Evolutionary conservation across 2,113 vertebrate species (phyloP).

Genomic region (Rafetus swinhoei): DNA sequence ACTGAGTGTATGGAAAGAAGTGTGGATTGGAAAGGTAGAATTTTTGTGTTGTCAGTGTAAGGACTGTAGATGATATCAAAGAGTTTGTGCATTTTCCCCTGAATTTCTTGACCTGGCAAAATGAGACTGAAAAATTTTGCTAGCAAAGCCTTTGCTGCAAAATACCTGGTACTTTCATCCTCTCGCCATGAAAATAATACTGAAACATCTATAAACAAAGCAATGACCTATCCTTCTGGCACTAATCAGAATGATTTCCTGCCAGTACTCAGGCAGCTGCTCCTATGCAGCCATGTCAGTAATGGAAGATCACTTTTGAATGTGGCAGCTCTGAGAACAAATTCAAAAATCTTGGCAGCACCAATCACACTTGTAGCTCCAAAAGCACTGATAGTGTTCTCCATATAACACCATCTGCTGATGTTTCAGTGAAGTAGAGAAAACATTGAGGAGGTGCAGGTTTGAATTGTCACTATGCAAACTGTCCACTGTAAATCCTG

Average conservation of each 20-base stretch:
- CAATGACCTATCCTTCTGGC: not conserved
- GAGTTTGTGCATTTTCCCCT: not conserved
- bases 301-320: not conserved
- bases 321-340: not conserved
- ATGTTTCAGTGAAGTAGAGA: not conserved
- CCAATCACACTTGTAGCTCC: not conserved
- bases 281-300: not conserved
- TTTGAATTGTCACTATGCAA: not conserved
- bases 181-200: not conserved
- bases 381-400: not conserved
- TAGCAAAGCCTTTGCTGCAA: not conserved
- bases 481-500: not conserved
- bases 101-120: not conserved
- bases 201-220: not conserved
- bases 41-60: not conserved
- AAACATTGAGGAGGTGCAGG: not conserved
- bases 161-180: not conserved
- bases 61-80: not conserved
- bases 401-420: not conserved
- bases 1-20: not conserved
- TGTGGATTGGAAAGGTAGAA: not conserved
- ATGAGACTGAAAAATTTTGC: not conserved
- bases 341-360: not conserved
- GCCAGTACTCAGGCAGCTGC: not conserved
- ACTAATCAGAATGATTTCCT: not conserved